Evolutionary conservation across 2,888 invertebrate genomes (phyloP).

Genomic region (Athripsodes cinereus): DNA sequence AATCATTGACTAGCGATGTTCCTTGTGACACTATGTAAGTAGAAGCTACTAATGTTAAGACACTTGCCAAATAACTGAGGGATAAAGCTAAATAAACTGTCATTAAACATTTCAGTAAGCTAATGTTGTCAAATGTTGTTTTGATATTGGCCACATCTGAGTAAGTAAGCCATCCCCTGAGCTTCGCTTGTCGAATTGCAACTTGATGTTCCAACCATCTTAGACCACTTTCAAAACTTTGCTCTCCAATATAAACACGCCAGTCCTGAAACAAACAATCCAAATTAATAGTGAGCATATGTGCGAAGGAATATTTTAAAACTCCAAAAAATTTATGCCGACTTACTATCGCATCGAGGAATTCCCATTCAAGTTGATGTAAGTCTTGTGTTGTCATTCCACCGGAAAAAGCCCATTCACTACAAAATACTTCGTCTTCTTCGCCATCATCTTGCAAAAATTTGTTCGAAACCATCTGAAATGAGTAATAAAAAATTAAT

Average conservation of each 20-base stretch:
- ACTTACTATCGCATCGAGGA: conserved; percentile 84
- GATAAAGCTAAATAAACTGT: conserved; percentile 53
- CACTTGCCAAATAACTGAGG: conserved; percentile 55
- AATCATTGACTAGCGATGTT: conserved; percentile 4
- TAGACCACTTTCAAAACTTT: conserved; percentile 69
- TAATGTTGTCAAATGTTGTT: conserved; percentile 40
- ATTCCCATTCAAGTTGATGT: conserved; percentile 79
- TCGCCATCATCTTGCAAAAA: conserved; percentile 91
- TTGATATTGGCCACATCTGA: conserved; percentile 62
- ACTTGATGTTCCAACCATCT: conserved; percentile 62
- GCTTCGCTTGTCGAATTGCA: conserved; percentile 64
- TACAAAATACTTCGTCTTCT: conserved; percentile 84
- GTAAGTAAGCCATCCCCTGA: conserved; percentile 79
- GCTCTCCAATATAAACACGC: conserved; percentile 74
- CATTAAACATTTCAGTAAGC: conserved; percentile 46
- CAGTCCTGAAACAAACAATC: conserved; percentile 59
- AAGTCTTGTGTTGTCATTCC: conserved; percentile 66
- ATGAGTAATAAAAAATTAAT: conserved; percentile 1
- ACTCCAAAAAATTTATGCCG: background rate
- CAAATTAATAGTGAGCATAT: background rate
- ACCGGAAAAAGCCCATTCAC: conserved; percentile 89
- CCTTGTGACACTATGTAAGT: conserved; percentile 39
- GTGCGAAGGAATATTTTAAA: background rate
- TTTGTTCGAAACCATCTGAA: conserved; percentile 93
- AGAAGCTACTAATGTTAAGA: conserved; percentile 56